Percentiles rank a stretch among this genome's conserved stretches.
phyloP scores from a whole-genome alignment of 1,140 invertebrate genomes.

The Metopolophium dirhodum region DNA sequence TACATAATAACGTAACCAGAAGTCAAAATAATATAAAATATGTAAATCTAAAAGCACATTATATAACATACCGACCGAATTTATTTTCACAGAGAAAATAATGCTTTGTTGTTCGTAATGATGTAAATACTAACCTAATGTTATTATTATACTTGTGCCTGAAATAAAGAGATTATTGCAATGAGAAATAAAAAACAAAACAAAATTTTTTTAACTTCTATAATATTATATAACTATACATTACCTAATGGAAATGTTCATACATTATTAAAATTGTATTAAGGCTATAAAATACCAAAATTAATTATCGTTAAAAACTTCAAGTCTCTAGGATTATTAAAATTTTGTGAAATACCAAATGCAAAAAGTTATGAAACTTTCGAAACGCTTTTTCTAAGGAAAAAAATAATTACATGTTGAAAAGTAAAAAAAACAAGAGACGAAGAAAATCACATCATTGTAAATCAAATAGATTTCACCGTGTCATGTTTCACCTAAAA shows the following conservation, averaged over 20 bases:
- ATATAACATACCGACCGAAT: background rate
- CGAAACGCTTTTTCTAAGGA: background rate
- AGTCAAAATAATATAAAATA: background rate
- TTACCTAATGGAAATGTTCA: background rate
- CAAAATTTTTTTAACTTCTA: background rate
- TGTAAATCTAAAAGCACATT: background rate
- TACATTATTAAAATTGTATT: slow-evolving; percentile 2
- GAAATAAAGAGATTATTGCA: background rate
- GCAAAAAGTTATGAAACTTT: background rate
- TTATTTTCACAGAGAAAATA: background rate
- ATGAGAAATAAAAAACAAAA: background rate
- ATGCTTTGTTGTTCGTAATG: background rate
- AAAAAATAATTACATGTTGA: background rate
- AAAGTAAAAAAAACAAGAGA: background rate
- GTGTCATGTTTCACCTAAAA: background rate
- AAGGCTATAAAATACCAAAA: background rate
- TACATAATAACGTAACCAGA: background rate
- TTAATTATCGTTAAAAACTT: background rate
- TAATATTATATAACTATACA: background rate
- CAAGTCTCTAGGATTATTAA: background rate
- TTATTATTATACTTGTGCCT: background rate
- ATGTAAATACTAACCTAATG: background rate
- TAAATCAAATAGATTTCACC: background rate
- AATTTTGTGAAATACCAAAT: background rate
- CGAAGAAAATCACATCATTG: background rate